Evolutionary conservation across 2,797 vertebrate species (phyloP), one percentile per base, ranked within the genome.

Genomic region (Psittacula echo): DNA sequence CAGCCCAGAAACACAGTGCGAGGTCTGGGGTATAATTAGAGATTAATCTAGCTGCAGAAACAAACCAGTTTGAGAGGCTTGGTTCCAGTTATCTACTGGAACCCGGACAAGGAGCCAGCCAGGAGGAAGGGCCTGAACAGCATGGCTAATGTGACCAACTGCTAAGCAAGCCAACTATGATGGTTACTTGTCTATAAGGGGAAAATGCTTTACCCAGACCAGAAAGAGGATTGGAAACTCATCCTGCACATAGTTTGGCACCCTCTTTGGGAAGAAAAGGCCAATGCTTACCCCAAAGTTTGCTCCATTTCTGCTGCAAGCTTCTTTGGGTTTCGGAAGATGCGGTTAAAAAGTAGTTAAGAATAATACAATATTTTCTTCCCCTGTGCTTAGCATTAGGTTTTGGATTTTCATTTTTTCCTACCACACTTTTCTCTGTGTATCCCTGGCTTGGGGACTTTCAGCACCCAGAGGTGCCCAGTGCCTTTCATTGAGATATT

Each of bases 81-180:
- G 39, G 17, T 29, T 85, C 48, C 21, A 65, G 48, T 30, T 71
- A 4, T 73, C 56, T 60, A 19, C 65, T 86, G 83, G 72, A 73
- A 74, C 15, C 27, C 0, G 0, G 41, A 60, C 79, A 85, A 64
- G 88, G n/a, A n/a, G 71, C 30, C 9, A 1, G 22, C 3, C 41
- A 14, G 34, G 54, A 90, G 64, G 66, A 82, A 75, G 54, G 71
- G 58, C 42, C 21, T 0, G 0, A 68, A 61, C 1, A 0, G 75
- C 58, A 62, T 0, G 0, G 2, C 18, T 61, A 83, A 65, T 0
- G 1, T 27, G 45, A 85, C 53, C 50, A 11, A 26, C 7, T 3
- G 0, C 0, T 51, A 10, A 72, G 26, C 48, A 56, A 84, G 34
- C 20, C 1, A 1, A 2, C 39, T 20, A 5, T 11, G 44, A 64